Evolutionary conservation across 2,797 vertebrate genomes (phyloP).

Genomic region (Cirrhinus mrigala): DNA sequence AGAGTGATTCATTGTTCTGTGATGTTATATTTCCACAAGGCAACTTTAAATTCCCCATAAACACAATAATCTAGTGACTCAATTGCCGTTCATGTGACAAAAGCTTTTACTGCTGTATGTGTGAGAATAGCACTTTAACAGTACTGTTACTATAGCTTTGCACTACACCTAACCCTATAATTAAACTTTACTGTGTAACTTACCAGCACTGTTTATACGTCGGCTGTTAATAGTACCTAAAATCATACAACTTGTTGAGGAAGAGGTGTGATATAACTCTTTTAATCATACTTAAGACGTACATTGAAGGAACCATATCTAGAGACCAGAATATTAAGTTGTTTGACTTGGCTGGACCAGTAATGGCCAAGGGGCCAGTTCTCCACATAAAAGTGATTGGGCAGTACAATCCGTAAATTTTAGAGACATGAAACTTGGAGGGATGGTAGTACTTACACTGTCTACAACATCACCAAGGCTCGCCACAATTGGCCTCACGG

Average conservation of each 20-base stretch:
- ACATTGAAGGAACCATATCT: too few species aligned
- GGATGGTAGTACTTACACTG: too few species aligned
- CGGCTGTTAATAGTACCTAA: not conserved
- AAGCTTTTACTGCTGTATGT: not conserved
- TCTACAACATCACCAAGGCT: too few species aligned
- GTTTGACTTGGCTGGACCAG: too few species aligned
- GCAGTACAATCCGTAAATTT: too few species aligned
- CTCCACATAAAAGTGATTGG: too few species aligned
- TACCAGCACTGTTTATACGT: not conserved
- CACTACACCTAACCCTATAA: not conserved
- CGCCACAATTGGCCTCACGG: too few species aligned
- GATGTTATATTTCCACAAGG: not conserved
- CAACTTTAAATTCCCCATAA: not conserved
- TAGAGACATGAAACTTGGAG: too few species aligned
- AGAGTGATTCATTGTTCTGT: not conserved
- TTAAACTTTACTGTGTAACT: not conserved
- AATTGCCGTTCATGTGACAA: not conserved
- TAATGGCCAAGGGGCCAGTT: too few species aligned
- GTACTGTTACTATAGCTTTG: not conserved
- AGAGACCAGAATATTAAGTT: too few species aligned
- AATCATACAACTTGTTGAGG: not conserved
- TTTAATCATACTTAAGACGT: too few species aligned
- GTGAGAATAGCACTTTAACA: not conserved
- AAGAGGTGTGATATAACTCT: not conserved
- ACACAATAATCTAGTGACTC: not conserved